Evolutionary conservation across 2,797 vertebrate species (phyloP), one percentile per base, ranked within the genome.

Genomic region (Apodemus agrarius): DNA sequence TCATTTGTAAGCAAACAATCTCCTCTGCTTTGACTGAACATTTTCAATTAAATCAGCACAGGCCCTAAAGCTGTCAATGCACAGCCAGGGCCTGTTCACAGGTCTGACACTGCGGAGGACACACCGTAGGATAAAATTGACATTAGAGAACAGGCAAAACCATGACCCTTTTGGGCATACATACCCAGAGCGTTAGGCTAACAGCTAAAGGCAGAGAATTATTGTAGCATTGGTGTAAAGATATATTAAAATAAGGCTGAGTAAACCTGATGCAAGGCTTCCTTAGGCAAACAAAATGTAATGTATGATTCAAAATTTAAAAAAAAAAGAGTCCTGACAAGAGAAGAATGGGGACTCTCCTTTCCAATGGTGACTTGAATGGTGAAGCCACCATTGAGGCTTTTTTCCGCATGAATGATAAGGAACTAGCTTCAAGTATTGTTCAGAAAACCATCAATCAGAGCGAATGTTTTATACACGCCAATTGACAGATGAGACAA

Each of bases 241-340:
- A 93, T 13, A 80, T 22, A 84, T 40, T 46, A 92, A 95, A 90
- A 90, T 31, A 40, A 95, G 37, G 29, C 81, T 87, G 14, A 3
- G 76, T 31, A 63, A 40, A 82, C 59, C 65, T 16, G 17, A 57
- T 6, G 83, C 63, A 69, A 96, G 91, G 69, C 59, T 52, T 92
- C 57, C 34, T 90, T 94, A 85, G 61, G 57, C 10, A 91, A 93
- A 93, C 1, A 54, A 67, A 74, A 91, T 19, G 0, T 13, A 43
- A 29, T 14, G 0, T 16, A 43, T 74, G 78, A 90, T 31, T 43
- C 22, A 90, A 94, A 90, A 82, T 80, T 63, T 3, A 9, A 72
- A 90, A 95, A 91, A 65, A 69, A 31, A 90, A 63, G 69, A 26
- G 85, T 37, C 91, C 78, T 80, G 94, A 94, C 14, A 88, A 89